Evolutionary conservation across 2,888 invertebrate genomes (phyloP).

Genomic region (Drosophila meridionalis): DNA sequence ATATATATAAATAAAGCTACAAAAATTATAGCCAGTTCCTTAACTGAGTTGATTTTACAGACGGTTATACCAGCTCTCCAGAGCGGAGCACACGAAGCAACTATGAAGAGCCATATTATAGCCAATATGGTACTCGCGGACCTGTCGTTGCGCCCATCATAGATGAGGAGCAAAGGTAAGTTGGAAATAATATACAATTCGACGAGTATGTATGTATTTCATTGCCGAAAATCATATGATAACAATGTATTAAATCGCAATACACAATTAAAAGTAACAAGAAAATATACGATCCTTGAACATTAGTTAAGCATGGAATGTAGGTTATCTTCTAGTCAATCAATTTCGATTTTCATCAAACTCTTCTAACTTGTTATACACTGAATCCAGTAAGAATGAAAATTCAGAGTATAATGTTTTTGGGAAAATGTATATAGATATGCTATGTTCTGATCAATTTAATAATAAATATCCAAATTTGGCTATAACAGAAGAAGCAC

Average conservation of each 20-base stretch:
- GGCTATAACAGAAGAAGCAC: background rate
- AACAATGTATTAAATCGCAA: too few relatives aligned
- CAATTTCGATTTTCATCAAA: too few relatives aligned
- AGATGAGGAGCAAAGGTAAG: slow-evolving; percentile 92
- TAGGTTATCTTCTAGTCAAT: background rate
- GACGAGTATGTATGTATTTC: too few relatives aligned
- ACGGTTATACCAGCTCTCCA: slow-evolving; percentile 95
- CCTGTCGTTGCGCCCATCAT: slow-evolving; percentile 93
- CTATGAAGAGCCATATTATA: slow-evolving; percentile 95
- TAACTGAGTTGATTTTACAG: slow-evolving; percentile 83
- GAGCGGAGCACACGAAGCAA: slow-evolving; percentile 90
- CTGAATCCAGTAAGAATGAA: too few relatives aligned
- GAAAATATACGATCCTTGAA: too few relatives aligned
- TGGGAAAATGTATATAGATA: too few relatives aligned
- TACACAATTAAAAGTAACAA: too few relatives aligned
- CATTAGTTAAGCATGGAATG: background rate
- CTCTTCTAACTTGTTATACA: too few relatives aligned
- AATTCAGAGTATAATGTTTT: too few relatives aligned
- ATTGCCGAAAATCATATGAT: too few relatives aligned
- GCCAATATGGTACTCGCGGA: slow-evolving; percentile 90
- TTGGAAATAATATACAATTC: background rate
- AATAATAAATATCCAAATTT: background rate
- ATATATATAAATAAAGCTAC: background rate
- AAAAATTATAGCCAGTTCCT: background rate
- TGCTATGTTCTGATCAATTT: too few relatives aligned